Evolutionary conservation across 2,797 vertebrate genomes (phyloP).

Genomic region (Pempheris klunzingeri): DNA sequence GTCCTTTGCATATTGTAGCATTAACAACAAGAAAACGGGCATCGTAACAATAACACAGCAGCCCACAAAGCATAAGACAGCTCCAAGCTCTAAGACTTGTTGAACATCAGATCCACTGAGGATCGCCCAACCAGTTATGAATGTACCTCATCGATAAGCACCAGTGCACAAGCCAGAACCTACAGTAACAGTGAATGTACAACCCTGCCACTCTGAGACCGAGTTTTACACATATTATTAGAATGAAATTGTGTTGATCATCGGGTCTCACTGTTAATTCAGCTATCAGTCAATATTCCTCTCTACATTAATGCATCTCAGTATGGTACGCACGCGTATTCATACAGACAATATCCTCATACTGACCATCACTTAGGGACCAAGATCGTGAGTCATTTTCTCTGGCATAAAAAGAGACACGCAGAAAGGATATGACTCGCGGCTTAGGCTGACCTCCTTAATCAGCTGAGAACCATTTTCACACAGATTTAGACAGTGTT

Average conservation of each 20-base stretch:
- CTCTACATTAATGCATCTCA: conserved; percentile 49
- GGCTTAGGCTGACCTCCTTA: conserved; percentile 45
- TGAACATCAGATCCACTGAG: conserved; percentile 64
- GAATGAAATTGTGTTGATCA: conserved; percentile 51
- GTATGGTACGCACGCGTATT: conserved; percentile 53
- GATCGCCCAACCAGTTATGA: conserved; percentile 78
- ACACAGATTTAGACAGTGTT: conserved; percentile 78
- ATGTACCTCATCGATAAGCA: conserved; percentile 85
- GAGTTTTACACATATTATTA: conserved; percentile 56
- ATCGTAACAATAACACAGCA: conserved; percentile 53
- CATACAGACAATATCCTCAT: conserved; percentile 60
- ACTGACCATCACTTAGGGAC: conserved; percentile 80
- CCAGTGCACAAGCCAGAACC: conserved; percentile 78
- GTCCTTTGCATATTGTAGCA: conserved; percentile 81
- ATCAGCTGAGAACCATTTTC: conserved; percentile 52
- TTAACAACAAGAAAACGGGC: conserved; percentile 67
- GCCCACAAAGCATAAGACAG: conserved; percentile 61
- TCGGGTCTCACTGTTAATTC: conserved; percentile 43
- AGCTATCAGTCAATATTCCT: conserved; percentile 46
- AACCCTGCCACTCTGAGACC: conserved; percentile 66
- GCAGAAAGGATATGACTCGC: conserved; percentile 40
- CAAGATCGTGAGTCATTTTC: conserved; percentile 75
- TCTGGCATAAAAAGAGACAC: conserved; percentile 40
- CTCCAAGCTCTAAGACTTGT: conserved; percentile 64
- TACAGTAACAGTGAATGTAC: conserved; percentile 83